Conservation (phyloP, 2,888 invertebrate genomes). For the Chrysina gloriosa region DNA sequence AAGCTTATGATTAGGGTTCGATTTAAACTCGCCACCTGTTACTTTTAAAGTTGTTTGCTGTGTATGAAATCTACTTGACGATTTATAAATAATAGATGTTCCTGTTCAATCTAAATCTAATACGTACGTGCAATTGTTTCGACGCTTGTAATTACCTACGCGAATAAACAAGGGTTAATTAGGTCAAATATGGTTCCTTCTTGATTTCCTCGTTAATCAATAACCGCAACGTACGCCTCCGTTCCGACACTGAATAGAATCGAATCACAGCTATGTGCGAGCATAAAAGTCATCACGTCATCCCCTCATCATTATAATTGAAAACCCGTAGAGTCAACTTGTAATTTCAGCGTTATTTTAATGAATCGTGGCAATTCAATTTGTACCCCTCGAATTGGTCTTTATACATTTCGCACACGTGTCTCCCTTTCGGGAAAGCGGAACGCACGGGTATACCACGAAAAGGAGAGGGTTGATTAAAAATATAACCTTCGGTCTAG, state of each 20-base stretch:
- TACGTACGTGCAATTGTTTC: too few relatives aligned
- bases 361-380: constrained; percentile 34
- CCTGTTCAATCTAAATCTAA: too few relatives aligned
- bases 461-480: constrained; percentile 19
- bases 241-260: neutral
- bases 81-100: too few relatives aligned
- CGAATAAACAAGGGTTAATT: too few relatives aligned
- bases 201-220: neutral
- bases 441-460: neutral
- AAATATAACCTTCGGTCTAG: neutral
- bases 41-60: too few relatives aligned
- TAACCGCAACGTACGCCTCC: neutral
- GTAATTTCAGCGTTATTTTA: constrained; percentile 36
- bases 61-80: too few relatives aligned
- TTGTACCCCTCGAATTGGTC: constrained; percentile 21
- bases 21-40: too few relatives aligned
- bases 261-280: constrained; percentile 18
- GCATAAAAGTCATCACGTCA: constrained; percentile 19
- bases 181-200: too few relatives aligned
- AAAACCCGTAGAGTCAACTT: constrained; percentile 24
- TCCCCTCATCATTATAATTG: constrained; percentile 34
- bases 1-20: too few relatives aligned
- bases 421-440: neutral
- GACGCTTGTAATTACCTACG: too few relatives aligned
- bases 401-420: constrained; percentile 20